Percentiles rank a stretch among this genome's conserved stretches.
Evolutionary conservation across 37 sponge, comb jelly and placozoan genomes (phyloP).

Genomic region (Spongilla lacustris): DNA sequence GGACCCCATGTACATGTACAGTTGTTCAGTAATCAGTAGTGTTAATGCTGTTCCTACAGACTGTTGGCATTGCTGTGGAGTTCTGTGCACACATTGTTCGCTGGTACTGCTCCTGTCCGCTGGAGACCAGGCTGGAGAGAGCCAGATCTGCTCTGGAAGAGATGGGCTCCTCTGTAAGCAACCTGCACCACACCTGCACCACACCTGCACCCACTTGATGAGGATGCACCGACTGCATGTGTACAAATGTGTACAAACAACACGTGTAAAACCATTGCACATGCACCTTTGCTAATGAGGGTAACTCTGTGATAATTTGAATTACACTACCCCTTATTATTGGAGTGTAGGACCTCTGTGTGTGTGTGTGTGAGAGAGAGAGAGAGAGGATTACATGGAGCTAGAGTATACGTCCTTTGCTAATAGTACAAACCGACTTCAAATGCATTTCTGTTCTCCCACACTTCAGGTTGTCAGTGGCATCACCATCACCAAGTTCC

Average conservation of each 20-base stretch:
- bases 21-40: too few relatives aligned
- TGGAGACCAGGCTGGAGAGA: conserved; percentile 59
- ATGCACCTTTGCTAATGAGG: too few relatives aligned
- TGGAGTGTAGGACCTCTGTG: neutral
- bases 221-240: too few relatives aligned
- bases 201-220: too few relatives aligned
- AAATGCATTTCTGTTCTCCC: neutral
- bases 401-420: too few relatives aligned
- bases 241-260: too few relatives aligned
- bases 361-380: neutral
- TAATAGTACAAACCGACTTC: too few relatives aligned
- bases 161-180: conserved; percentile 91
- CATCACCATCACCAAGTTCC: conserved; percentile 97
- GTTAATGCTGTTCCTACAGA: conserved; percentile 26
- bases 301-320: too few relatives aligned
- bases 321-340: too few relatives aligned
- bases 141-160: conserved; percentile 86
- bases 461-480: conserved; percentile 84
- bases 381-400: neutral
- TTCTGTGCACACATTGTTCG: conserved; percentile 97
- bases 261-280: too few relatives aligned
- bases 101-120: conserved; percentile 70
- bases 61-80: conserved; percentile 98
- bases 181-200: neutral
- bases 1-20: too few relatives aligned